Conservation (phyloP, 2,888 invertebrate genomes). For the Aphidoletes aphidimyza region DNA sequence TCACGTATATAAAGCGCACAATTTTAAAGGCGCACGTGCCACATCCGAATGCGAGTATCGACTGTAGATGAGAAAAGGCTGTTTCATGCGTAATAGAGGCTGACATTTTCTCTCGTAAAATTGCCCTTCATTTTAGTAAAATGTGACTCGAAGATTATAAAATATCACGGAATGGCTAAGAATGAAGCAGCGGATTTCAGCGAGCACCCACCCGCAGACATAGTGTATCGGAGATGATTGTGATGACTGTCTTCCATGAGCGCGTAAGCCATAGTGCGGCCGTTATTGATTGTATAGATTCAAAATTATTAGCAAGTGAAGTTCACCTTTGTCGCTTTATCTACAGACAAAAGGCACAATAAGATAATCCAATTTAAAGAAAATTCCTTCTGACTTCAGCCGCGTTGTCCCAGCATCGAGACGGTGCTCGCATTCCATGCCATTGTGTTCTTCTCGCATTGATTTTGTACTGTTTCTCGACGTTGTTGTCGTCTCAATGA, state of each 20-base stretch:
- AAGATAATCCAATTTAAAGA: constrained; percentile 39
- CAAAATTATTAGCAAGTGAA: neutral
- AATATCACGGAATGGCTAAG: neutral
- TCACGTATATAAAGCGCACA: neutral
- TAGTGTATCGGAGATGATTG: no score
- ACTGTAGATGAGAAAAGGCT: neutral
- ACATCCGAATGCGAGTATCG: neutral
- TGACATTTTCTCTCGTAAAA: neutral
- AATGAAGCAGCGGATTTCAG: no score
- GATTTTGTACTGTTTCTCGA: neutral
- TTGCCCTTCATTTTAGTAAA: neutral
- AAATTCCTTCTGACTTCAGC: neutral
- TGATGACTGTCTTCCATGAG: no score
- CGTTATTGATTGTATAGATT: constrained; percentile 13
- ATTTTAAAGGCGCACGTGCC: neutral
- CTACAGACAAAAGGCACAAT: constrained; percentile 16
- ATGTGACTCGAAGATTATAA: neutral
- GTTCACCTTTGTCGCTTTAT: neutral
- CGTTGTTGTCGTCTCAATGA: neutral
- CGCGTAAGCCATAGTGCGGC: neutral
- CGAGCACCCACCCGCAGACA: no score
- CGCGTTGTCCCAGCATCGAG: no score
- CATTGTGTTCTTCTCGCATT: neutral
- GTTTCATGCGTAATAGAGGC: constrained; percentile 27
- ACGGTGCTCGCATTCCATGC: neutral